These are phyloP conservation scores for Mirounga angustirostris DNA, from an alignment of 2,113 vertebrate genomes.

Conservation along the genomic window DNA sequence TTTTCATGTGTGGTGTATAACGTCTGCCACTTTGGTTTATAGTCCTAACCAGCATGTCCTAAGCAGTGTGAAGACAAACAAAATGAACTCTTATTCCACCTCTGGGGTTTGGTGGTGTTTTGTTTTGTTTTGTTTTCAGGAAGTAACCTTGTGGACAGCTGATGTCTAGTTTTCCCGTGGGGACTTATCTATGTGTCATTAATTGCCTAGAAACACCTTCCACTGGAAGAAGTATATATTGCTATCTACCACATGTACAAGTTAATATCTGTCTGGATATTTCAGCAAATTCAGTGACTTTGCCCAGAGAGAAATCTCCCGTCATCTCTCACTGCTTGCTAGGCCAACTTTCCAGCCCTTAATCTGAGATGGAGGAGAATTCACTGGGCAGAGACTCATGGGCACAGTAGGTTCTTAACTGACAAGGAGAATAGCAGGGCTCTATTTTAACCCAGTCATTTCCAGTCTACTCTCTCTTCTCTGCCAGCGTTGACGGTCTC, in stretches of 20 bases:
- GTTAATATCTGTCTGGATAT: not conserved
- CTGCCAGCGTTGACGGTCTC: accelerated
- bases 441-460: not conserved
- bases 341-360: not conserved
- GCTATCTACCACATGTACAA: not conserved
- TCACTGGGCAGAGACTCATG: not conserved
- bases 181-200: not conserved
- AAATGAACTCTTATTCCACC: not conserved
- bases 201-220: not conserved
- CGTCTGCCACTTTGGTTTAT: not conserved
- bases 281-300: not conserved
- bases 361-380: not conserved
- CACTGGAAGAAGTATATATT: not conserved
- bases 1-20: not conserved
- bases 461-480: not conserved
- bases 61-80: not conserved
- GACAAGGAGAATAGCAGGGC: too few species aligned
- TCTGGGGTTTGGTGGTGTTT: not conserved
- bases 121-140: not conserved
- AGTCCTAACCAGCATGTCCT: not conserved
- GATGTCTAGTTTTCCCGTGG: not conserved
- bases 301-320: not conserved
- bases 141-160: not conserved
- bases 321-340: not conserved
- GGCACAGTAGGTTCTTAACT: not conserved